phyloP scores from a whole-genome alignment of 1,140 invertebrate species.

The Globodera rostochiensis region DNA sequence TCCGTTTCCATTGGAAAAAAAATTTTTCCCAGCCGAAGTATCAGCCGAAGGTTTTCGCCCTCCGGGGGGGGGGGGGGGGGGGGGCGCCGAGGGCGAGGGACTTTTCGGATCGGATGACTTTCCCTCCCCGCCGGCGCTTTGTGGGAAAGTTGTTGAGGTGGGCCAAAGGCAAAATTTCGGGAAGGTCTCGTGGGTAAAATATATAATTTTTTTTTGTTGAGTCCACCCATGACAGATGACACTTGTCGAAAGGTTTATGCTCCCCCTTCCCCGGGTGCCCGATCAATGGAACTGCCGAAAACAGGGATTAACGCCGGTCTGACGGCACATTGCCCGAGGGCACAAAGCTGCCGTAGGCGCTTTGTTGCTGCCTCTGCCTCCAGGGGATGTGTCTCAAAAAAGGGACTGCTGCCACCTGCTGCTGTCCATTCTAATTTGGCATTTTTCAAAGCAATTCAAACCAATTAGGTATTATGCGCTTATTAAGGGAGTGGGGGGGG shows the following conservation, averaged over 20 bases:
- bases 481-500: too few species aligned
- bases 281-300: constrained; percentile 2
- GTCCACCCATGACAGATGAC: neutral
- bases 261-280: too few species aligned
- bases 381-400: neutral
- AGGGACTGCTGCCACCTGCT: too few species aligned
- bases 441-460: too few species aligned
- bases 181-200: neutral
- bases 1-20: constrained; percentile 22
- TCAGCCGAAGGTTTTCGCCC: neutral
- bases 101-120: neutral
- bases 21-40: constrained; percentile 5
- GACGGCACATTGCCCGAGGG: too few species aligned
- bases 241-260: neutral
- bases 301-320: neutral
- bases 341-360: too few species aligned
- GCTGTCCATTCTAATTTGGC: too few species aligned
- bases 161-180: neutral
- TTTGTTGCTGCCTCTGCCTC: neutral
- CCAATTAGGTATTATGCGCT: too few species aligned
- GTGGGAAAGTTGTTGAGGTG: neutral
- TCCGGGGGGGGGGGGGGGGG: too few species aligned
- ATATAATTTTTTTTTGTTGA: neutral
- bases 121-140: neutral
- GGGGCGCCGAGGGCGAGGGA: too few species aligned